Evolutionary conservation across 2,113 vertebrate species (phyloP).

Genomic region (Gorsachius goisagi): DNA sequence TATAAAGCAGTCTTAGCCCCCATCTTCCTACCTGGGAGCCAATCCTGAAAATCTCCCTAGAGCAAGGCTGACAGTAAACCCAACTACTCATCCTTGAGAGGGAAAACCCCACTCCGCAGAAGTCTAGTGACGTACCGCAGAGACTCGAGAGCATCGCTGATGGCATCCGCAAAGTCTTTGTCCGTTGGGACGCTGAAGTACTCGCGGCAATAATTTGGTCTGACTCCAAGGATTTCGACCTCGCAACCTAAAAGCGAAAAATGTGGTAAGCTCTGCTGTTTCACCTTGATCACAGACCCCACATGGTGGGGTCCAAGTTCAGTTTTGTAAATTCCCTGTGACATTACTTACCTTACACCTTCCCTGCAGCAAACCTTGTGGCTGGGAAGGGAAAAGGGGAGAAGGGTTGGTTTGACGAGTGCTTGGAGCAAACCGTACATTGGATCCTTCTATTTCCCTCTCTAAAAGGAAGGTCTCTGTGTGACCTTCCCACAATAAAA

Average conservation of each 20-base stretch:
- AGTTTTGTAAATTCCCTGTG: neutral
- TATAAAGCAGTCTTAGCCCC: neutral
- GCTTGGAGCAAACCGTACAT: neutral
- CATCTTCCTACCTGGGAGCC: neutral
- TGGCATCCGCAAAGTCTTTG: constrained; percentile 80
- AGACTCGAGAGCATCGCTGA: constrained; percentile 78
- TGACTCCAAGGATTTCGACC: constrained; percentile 88
- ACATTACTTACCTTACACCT: neutral
- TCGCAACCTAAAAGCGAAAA: constrained; percentile 85
- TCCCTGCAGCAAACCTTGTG: neutral
- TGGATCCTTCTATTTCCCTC: neutral
- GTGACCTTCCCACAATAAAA: neutral
- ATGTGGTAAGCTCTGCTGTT: neutral
- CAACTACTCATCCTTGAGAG: neutral
- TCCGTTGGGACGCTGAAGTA: constrained; percentile 86
- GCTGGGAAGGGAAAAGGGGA: neutral
- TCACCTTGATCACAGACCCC: neutral
- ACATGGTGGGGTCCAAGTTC: neutral
- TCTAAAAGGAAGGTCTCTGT: neutral
- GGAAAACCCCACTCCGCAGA: neutral
- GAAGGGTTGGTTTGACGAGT: neutral
- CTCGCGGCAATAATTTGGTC: constrained; percentile 84
- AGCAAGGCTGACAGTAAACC: neutral
- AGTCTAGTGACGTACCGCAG: constrained; percentile 75
- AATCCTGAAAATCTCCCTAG: neutral